phyloP scores from a whole-genome alignment of 2,888 invertebrate species.

The Sarcophaga variegata region DNA sequence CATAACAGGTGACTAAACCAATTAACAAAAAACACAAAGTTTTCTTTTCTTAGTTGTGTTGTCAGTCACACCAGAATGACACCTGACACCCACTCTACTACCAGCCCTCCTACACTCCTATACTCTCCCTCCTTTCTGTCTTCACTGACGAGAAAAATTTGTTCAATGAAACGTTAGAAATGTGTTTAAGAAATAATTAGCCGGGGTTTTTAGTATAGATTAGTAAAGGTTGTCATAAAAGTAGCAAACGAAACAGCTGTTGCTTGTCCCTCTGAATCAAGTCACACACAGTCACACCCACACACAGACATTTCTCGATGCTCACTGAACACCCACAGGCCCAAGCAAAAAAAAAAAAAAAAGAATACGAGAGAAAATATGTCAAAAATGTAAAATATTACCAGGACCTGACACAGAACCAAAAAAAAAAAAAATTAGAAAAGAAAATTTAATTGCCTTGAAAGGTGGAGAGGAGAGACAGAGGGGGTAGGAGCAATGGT shows the following conservation, averaged over 20 bases:
- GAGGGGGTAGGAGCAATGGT: no score
- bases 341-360: background rate
- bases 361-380: conserved; percentile 45
- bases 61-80: conserved; percentile 56
- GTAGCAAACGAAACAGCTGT: conserved; percentile 56
- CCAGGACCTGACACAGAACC: background rate
- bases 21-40: conserved; percentile 75
- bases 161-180: conserved; percentile 13
- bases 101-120: no score
- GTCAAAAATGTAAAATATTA: conserved; percentile 61
- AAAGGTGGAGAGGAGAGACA: no score
- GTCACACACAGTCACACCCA: conserved; percentile 8
- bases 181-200: conserved; percentile 65
- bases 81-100: background rate
- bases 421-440: background rate
- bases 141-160: conserved; percentile 1
- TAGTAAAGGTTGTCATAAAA: conserved; percentile 66
- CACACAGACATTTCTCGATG: background rate
- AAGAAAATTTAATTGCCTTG: conserved; percentile 3
- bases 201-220: conserved; percentile 62
- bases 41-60: conserved; percentile 46
- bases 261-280: conserved; percentile 35
- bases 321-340: conserved; percentile 14
- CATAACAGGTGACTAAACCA: conserved; percentile 79
- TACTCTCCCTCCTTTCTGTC: background rate